phyloP scores from a whole-genome alignment of 2,888 invertebrate species.

The Synanthedon tipuliformis region DNA sequence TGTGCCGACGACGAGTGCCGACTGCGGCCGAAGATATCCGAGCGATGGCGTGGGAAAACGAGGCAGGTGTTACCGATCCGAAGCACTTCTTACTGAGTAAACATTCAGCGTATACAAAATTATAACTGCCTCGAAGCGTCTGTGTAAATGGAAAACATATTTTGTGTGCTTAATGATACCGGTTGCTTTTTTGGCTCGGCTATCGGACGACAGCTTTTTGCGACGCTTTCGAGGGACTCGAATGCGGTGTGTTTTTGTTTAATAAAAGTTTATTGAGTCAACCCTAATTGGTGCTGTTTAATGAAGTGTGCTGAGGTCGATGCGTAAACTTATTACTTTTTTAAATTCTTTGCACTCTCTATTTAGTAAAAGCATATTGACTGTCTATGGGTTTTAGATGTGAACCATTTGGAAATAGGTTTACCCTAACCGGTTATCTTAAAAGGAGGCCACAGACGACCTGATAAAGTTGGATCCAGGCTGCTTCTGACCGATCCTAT shows the following conservation, averaged over 20 bases:
- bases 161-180: slow-evolving; percentile 70
- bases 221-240: slow-evolving; percentile 32
- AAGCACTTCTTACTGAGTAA: slow-evolving; percentile 69
- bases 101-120: slow-evolving; percentile 68
- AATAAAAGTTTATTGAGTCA: slow-evolving; percentile 45
- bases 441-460: too few relatives aligned
- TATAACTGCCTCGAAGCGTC: slow-evolving; percentile 66
- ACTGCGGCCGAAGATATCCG: slow-evolving; percentile 43
- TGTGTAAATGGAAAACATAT: slow-evolving; percentile 69
- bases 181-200: slow-evolving; percentile 62
- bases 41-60: slow-evolving; percentile 61
- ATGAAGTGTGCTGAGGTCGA: slow-evolving; percentile 33
- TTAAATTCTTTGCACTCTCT: too few relatives aligned
- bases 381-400: too few relatives aligned
- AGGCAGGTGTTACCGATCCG: slow-evolving; percentile 66
- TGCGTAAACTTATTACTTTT: slow-evolving; percentile 33
- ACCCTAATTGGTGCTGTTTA: slow-evolving; percentile 50
- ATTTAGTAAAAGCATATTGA: too few relatives aligned
- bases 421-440: too few relatives aligned
- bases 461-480: too few relatives aligned
- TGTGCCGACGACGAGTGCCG: slow-evolving; percentile 34
- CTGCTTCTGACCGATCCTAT: too few relatives aligned
- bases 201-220: slow-evolving; percentile 55
- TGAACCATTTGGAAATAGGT: too few relatives aligned
- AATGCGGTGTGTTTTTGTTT: slow-evolving; percentile 40